A percentile compares a stretch with the other conserved stretches of the same genome.
Conservation (phyloP, 2,888 invertebrate genomes). For the Macroteleia sp. region DNA sequence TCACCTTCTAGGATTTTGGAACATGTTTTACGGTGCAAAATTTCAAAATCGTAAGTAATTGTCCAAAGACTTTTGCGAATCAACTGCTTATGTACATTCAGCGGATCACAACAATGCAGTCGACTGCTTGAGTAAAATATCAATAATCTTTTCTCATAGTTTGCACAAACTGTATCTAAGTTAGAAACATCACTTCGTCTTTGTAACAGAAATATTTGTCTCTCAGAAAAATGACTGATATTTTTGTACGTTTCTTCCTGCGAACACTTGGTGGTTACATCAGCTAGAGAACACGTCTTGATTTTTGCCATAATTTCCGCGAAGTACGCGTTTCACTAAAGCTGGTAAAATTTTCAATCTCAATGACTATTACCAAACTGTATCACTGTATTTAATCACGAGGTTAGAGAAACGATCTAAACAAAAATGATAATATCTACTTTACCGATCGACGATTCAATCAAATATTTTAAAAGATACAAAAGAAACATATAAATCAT, state of each 20-base stretch:
- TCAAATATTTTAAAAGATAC: not conserved
- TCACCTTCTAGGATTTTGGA: constrained; percentile 6
- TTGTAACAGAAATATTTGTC: constrained; percentile 1
- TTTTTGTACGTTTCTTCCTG: constrained; percentile 1
- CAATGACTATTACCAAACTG: constrained; percentile 3
- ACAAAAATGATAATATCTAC: not conserved
- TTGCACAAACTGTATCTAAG: constrained; percentile 1
- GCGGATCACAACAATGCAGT: constrained; percentile 1
- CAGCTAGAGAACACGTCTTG: constrained; percentile 1
- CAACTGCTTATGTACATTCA: not conserved
- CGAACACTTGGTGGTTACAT: not conserved
- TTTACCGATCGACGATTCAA: not conserved
- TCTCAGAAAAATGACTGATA: constrained; percentile 2
- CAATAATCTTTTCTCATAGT: constrained; percentile 1
- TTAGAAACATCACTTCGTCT: constrained; percentile 4
- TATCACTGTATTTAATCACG: constrained; percentile 1
- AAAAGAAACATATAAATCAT: not conserved
- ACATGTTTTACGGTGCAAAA: not conserved
- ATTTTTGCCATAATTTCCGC: not conserved
- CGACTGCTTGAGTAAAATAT: constrained; percentile 4
- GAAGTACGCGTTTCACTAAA: constrained; percentile 1
- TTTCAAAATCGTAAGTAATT: constrained; percentile 6
- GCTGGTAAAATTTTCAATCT: not conserved
- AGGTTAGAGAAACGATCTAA: constrained; percentile 1
- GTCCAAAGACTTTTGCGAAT: constrained; percentile 5